Percentiles rank a stretch among this genome's conserved stretches.
Evolutionary conservation across 1,140 invertebrate genomes (phyloP).

Genomic region (Probaryconus sp.): DNA sequence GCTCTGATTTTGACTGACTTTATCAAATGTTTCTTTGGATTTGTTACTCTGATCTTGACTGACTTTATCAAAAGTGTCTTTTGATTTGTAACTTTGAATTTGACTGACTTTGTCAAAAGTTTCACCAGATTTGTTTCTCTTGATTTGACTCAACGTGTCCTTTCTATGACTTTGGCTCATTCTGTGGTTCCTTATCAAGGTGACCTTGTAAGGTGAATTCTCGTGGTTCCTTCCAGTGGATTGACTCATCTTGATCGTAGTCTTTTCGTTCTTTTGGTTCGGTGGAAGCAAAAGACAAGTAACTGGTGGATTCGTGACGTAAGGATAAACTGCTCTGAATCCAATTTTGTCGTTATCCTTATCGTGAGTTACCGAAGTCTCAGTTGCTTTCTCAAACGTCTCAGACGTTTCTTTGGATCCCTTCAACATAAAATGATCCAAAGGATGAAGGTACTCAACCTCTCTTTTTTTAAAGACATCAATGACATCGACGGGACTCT

Average conservation of each 20-base stretch:
- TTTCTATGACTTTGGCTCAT: not conserved
- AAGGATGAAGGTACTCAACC: constrained; percentile 55
- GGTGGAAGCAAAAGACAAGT: not conserved
- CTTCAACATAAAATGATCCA: constrained; percentile 68
- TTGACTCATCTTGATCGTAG: not conserved
- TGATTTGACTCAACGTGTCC: too few species aligned
- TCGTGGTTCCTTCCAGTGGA: not conserved
- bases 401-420: not conserved
- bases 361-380: constrained; percentile 45
- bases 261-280: not conserved
- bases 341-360: constrained; percentile 22
- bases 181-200: constrained; percentile 17
- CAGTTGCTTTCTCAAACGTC: constrained; percentile 58
- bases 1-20: not conserved
- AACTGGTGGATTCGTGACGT: not conserved
- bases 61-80: not conserved
- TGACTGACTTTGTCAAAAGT: too few species aligned
- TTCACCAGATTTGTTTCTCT: not conserved
- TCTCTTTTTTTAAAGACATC: constrained; percentile 39
- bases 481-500: constrained; percentile 25
- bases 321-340: not conserved
- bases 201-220: constrained; percentile 4
- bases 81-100: not conserved
- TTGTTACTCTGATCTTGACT: not conserved
- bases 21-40: too few species aligned